A percentile compares a stretch with the other conserved stretches of the same genome.
Evolutionary conservation across 2,113 vertebrate species (phyloP).

Genomic region (Eretmochelys imbricata): DNA sequence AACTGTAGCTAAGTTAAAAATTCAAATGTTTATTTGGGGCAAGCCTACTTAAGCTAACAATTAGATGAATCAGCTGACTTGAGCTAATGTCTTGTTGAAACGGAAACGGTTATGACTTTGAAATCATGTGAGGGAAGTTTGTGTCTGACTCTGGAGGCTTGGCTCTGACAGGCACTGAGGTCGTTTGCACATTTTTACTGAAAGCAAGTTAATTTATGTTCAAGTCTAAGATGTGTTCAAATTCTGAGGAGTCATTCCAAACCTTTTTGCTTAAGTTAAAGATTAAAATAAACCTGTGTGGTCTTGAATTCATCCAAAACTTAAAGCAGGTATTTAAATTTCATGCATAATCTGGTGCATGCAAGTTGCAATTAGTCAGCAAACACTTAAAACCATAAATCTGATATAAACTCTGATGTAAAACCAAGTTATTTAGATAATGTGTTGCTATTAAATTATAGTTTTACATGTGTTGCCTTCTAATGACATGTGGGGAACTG

Average conservation of each 20-base stretch:
- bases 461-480: neutral
- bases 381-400: neutral
- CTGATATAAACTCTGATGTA: neutral
- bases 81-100: neutral
- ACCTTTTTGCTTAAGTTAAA: slow-evolving; percentile 10
- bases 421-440: neutral
- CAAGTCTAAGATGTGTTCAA: neutral
- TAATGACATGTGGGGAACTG: neutral
- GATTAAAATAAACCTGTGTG: neutral
- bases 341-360: neutral
- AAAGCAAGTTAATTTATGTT: neutral
- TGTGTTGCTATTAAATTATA: neutral
- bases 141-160: neutral
- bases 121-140: neutral
- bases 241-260: neutral
- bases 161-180: neutral
- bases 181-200: rapidly evolving
- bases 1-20: slow-evolving; percentile 42
- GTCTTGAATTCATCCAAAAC: slow-evolving; percentile 1
- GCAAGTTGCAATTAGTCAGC: neutral
- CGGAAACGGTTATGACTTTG: neutral
- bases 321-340: slow-evolving; percentile 17
- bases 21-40: neutral
- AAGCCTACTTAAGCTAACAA: slow-evolving; percentile 8
- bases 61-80: slow-evolving; percentile 26